Conservation (phyloP, 1,140 invertebrate species). For the Drosophila repletoides region DNA sequence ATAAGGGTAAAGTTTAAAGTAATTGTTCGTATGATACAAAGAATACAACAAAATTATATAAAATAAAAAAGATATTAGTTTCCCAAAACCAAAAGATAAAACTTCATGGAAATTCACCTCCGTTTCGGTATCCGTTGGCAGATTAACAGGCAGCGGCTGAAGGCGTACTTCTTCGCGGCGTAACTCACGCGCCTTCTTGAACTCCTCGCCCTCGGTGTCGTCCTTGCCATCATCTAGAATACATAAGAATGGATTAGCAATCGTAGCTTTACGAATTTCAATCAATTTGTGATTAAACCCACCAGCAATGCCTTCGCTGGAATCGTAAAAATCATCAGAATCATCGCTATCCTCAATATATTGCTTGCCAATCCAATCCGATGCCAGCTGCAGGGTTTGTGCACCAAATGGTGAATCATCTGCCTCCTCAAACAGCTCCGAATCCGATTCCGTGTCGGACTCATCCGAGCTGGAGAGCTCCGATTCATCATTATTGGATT, state of each 20-base stretch:
- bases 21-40: constrained; percentile 31
- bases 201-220: constrained; percentile 89
- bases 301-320: constrained; percentile 79
- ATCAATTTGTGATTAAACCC: background rate
- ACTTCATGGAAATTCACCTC: constrained; percentile 84
- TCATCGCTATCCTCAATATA: constrained; percentile 78
- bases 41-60: constrained; percentile 43
- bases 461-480: constrained; percentile 76
- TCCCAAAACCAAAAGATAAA: constrained; percentile 38
- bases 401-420: constrained; percentile 82
- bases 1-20: constrained; percentile 29
- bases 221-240: constrained; percentile 85
- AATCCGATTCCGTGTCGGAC: constrained; percentile 72
- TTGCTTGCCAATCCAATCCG: constrained; percentile 83
- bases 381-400: constrained; percentile 77
- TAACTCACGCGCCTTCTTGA: constrained; percentile 85
- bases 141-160: constrained; percentile 84
- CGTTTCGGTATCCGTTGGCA: constrained; percentile 88
- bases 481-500: constrained; percentile 89
- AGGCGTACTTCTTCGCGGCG: constrained; percentile 87
- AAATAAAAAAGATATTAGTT: constrained; percentile 71
- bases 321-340: constrained; percentile 77
- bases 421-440: constrained; percentile 80
- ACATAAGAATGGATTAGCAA: background rate
- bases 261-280: background rate